A percentile compares a stretch with the other conserved stretches of the same genome.
These are phyloP conservation scores for Acromyrmex heyeri DNA, from an alignment of 1,140 invertebrate genomes.

Conservation along the genomic window DNA sequence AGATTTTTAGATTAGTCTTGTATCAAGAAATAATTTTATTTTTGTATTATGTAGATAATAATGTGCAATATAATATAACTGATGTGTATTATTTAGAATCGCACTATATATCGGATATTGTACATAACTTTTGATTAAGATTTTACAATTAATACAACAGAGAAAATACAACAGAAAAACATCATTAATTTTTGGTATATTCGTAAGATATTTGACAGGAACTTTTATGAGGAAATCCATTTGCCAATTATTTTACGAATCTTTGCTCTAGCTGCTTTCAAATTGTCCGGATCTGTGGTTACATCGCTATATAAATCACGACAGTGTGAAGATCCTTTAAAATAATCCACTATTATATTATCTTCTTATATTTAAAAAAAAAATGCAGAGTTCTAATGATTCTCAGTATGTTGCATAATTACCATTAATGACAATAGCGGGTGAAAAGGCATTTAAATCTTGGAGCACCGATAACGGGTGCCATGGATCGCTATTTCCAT, in stretches of 20 bases:
- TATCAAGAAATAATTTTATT: conserved; percentile 51
- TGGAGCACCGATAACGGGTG: conserved; percentile 88
- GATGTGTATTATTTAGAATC: not conserved
- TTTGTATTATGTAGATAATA: conserved; percentile 39
- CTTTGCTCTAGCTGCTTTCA: conserved; percentile 88
- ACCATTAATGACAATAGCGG: conserved; percentile 87
- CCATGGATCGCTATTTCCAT: conserved; percentile 90
- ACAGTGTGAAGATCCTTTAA: conserved; percentile 91
- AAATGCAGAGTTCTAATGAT: not conserved
- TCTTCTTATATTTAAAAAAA: not conserved
- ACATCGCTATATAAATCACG: conserved; percentile 89
- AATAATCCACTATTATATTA: not conserved
- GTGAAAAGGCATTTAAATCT: conserved; percentile 86
- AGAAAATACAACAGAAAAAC: conserved; percentile 5
- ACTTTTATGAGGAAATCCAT: conserved; percentile 84
- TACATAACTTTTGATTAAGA: conserved; percentile 33
- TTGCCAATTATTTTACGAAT: conserved; percentile 87
- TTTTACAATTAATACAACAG: not conserved
- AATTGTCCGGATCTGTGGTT: conserved; percentile 86
- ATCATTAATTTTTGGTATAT: not conserved
- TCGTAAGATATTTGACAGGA: not conserved
- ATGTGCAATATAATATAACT: not conserved
- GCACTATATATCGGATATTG: conserved; percentile 25
- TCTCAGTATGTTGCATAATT: conserved; percentile 1
- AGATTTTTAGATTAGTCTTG: conserved; percentile 14